These are phyloP conservation scores for Nephrotoma appendiculata DNA, from an alignment of 2,888 invertebrate species.

Conservation along the genomic window DNA sequence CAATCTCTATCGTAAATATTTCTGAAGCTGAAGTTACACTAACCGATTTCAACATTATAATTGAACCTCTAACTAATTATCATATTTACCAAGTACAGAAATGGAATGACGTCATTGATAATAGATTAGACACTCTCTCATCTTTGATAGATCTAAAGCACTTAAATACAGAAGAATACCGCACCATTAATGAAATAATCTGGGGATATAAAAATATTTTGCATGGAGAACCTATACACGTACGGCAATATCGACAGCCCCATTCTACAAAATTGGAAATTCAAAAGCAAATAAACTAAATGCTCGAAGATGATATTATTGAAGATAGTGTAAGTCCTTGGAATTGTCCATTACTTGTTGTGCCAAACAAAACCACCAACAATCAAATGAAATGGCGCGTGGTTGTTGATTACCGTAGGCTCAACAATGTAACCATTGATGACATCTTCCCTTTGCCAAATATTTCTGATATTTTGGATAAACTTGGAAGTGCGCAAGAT, in stretches of 20 bases:
- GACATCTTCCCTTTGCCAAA: too few species aligned
- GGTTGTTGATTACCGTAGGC: too few species aligned
- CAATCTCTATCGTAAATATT: not conserved
- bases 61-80: not conserved
- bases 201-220: constrained; percentile 17
- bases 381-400: not conserved
- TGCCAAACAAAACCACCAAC: not conserved
- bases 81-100: not conserved
- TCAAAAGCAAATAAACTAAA: too few species aligned
- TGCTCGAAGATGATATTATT: too few species aligned
- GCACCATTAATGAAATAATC: not conserved
- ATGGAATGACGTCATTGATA: not conserved
- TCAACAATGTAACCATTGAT: too few species aligned
- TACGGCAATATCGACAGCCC: not conserved
- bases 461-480: too few species aligned
- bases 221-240: constrained; percentile 9
- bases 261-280: not conserved
- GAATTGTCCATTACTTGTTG: not conserved
- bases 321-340: too few species aligned
- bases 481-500: too few species aligned
- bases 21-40: not conserved
- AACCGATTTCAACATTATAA: not conserved
- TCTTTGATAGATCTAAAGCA: not conserved
- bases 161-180: not conserved
- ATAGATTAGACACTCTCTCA: not conserved